Percentiles rank a stretch among this genome's conserved stretches.
These are phyloP conservation scores for Corythornis cristatus DNA, from an alignment of 2,113 vertebrate species.

Conservation along the genomic window DNA sequence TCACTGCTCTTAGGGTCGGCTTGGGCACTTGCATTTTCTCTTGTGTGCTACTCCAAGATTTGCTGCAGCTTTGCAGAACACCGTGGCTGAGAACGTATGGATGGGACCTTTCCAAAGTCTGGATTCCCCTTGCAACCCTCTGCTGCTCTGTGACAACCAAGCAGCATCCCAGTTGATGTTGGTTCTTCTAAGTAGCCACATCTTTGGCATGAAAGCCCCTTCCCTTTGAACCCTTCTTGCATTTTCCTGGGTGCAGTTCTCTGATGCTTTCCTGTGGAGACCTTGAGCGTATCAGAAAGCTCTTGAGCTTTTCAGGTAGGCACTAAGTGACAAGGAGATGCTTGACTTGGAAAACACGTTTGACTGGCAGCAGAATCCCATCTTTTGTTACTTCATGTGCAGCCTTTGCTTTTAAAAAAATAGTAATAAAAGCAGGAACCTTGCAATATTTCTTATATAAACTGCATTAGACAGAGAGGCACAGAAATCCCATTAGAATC, in stretches of 20 bases:
- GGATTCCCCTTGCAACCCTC: neutral
- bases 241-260: neutral
- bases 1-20: neutral
- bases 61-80: neutral
- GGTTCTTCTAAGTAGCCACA: neutral
- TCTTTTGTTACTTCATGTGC: neutral
- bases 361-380: neutral
- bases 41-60: neutral
- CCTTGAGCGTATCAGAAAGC: neutral
- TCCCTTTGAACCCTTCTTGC: neutral
- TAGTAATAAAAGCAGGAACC: neutral
- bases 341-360: neutral
- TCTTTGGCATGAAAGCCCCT: neutral
- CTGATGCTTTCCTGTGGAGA: neutral
- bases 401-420: neutral
- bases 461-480: neutral
- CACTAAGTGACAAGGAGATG: neutral
- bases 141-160: neutral
- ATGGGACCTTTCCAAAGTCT: neutral
- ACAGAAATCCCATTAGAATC: neutral
- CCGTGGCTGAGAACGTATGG: neutral
- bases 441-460: neutral
- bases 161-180: neutral
- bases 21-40: neutral
- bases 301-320: conserved; percentile 34